Base-by-base conservation (phyloP, 2,888 invertebrate species). In the Ligdia adustata region DNA sequence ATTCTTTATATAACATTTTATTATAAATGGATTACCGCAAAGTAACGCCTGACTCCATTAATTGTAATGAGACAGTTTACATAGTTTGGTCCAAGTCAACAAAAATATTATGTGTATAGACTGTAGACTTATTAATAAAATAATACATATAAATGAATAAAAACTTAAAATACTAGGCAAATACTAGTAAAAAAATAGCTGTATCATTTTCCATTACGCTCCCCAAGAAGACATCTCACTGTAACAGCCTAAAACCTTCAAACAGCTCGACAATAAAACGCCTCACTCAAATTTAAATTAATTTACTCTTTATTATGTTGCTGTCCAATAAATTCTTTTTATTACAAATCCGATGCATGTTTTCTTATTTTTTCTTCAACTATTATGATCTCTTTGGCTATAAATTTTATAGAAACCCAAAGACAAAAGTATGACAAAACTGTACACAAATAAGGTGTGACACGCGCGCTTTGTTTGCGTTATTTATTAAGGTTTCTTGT, bases 391-490 rank as follows among this genome's bases (percentile, higher is more conserved):
- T 67, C 61, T 62, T 39, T 12, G 26, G 35, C 62, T 60, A 65
- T 69, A 69, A 70, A 71, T 56, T 44, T 61, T 52, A 57, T 46
- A 46, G 40, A 44, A 55, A 66, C 63, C 54, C 56, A 64, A 69
- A 72, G 65, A 75, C 72, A 75, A 77, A 69, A 69, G 66, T 55
- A 64, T 79, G 84, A 89, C 82, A 83, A 82, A 86, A 80, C 72
- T 66, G 69, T 61, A 64, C 65, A 79, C 75, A 78, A 83, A 90
- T 78, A 83, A 81, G 85, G 80, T 80, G 83, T 72, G 88, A 90
- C 89, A 71, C 75, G 74, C 59, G 68, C 69, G 64, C 79, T 82
- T 87, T 86, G 86, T 88, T 72, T 55, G 39, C 38, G 64, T 80
- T 79, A 88, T 89, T 88, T 90, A 88, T 89, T 78, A 66, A 65